These are phyloP conservation scores for Leptinotarsa haldemani DNA, from an alignment of 2,888 invertebrate genomes.

Conservation along the genomic window DNA sequence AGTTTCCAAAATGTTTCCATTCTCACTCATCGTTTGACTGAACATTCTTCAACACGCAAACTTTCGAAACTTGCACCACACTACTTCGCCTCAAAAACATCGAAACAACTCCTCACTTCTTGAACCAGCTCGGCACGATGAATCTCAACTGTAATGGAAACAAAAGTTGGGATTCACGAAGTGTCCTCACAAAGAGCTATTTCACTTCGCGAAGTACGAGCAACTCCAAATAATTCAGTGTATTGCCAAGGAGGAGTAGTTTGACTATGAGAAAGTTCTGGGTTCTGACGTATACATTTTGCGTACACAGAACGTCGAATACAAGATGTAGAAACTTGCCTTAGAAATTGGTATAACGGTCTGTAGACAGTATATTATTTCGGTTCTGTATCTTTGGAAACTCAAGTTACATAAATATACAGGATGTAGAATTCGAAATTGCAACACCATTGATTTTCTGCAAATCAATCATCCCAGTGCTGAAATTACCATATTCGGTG, in stretches of 20 bases:
- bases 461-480: no score
- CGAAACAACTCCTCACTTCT: neutral
- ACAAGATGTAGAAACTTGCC: neutral
- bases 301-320: neutral
- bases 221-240: conserved; percentile 15
- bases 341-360: neutral
- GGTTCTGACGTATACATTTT: neutral
- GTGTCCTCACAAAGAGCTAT: conserved; percentile 4
- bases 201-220: conserved; percentile 8
- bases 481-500: no score
- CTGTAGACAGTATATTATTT: neutral
- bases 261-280: conserved; percentile 7
- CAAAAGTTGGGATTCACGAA: neutral
- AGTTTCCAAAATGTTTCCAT: no score
- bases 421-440: no score
- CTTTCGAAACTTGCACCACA: neutral
- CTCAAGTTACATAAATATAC: neutral
- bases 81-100: neutral
- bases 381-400: no score
- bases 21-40: no score
- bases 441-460: no score
- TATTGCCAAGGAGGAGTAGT: neutral
- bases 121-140: neutral
- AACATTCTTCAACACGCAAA: neutral
- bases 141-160: conserved; percentile 22